Base-by-base conservation (phyloP, 2,888 invertebrate genomes). In the Coremacera marginata region DNA sequence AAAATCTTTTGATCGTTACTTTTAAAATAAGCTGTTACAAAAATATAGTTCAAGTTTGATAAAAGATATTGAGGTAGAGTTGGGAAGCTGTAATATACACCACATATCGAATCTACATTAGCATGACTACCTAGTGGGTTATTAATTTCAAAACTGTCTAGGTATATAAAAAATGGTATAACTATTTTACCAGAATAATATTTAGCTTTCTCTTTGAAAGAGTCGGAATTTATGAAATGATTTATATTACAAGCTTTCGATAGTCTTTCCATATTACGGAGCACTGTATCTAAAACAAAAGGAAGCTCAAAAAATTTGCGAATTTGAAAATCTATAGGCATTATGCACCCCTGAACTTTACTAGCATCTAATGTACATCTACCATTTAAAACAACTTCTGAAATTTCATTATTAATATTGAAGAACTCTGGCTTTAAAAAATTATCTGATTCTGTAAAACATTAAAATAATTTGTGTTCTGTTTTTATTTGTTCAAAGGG, bases 291-390 rank as follows among this genome's bases (percentile, higher is more conserved):
- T 71, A 79, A 72, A 25, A 77, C 49, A 51, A 22, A 62, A 27
- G 79, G 78, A 44, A 79, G 55, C 57, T 77, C 79, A 75, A 79
- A 77, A 76, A 77, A 77, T 65, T 79, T 77, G 7, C 77, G 77
- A 25, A 75, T 72, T 49, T 79, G 76, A 31, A 76, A 76, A n/a
- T 51, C 63, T 49, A 77, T 63, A 52, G 70, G 73, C 77, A 80
- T 77, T 52, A 77, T 68, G 14, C 77, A 77, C 16, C 77, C 75
- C 63, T 77, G 51, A 31, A 77, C 77, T 65, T 77, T 74, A 34
- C 70, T 78, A 0, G 74, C 62, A 55, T 55, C 77, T 68, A 79
- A 70, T n/a, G 79, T 77, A n/a, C 77, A 77, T 62, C 62, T 31
- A 49, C 75, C 44, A 51, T 75, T 72, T 52, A 79, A 31, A 27